Conservation (phyloP, 2,113 vertebrate species). For the Sarotherodon lohbergeri region DNA sequence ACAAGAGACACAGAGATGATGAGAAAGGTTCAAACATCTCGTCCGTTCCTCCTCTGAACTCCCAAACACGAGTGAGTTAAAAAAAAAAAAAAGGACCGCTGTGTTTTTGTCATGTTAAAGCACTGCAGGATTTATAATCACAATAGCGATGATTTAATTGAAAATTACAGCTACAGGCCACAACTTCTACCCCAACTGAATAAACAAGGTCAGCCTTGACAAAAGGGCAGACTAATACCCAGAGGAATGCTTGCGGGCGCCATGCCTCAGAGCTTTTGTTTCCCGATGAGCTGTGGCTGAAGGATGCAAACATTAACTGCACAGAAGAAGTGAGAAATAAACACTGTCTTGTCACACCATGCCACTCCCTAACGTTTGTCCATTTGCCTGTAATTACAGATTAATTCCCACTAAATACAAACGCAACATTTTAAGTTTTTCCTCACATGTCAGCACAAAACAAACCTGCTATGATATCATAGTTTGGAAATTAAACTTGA, state of each 20-base stretch:
- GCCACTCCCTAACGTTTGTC: neutral
- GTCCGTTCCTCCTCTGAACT: neutral
- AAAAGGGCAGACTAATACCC: conserved; percentile 35
- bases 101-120: neutral
- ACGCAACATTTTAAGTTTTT: neutral
- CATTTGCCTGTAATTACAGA: conserved; percentile 15
- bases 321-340: neutral
- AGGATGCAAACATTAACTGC: neutral
- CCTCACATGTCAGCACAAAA: neutral
- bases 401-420: neutral
- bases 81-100: neutral
- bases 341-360: neutral
- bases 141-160: neutral
- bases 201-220: conserved; percentile 1
- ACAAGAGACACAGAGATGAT: neutral
- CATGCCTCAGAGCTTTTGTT: neutral
- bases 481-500: neutral
- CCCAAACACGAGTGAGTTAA: neutral
- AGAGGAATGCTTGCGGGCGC: conserved; percentile 27
- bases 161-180: neutral
- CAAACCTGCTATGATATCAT: neutral
- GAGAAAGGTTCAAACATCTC: neutral
- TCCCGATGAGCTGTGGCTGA: neutral
- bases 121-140: neutral
- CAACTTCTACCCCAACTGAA: neutral